Evolutionary conservation across 1,140 invertebrate species (phyloP).

Genomic region (Hesperophylax magnus): DNA sequence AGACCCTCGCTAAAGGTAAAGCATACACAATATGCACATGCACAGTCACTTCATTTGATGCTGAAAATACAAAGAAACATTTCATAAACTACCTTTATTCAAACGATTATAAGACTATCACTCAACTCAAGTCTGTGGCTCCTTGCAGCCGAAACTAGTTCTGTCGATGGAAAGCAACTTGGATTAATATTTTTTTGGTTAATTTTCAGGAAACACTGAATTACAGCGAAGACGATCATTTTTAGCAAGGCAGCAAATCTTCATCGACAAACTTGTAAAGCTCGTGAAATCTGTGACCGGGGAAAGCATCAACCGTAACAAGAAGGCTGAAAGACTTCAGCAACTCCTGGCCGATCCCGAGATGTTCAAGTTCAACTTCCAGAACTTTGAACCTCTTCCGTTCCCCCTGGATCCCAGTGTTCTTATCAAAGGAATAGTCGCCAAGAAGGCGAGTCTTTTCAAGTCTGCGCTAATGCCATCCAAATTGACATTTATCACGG

Average conservation of each 20-base stretch:
- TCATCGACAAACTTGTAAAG: conserved; percentile 92
- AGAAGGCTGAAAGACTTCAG: conserved; percentile 92
- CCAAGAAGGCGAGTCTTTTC: conserved; percentile 92
- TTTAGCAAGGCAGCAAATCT: conserved; percentile 87
- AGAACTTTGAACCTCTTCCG: conserved; percentile 92
- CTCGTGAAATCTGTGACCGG: conserved; percentile 93
- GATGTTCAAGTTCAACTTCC: conserved; percentile 90
- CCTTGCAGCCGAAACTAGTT: too few relatives aligned
- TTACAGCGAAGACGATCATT: conserved; percentile 80
- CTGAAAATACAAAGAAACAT: too few relatives aligned
- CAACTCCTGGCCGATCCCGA: conserved; percentile 86
- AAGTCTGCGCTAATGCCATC: conserved; percentile 99
- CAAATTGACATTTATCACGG: conserved; percentile 91
- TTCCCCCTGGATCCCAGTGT: conserved; percentile 95
- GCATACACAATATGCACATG: too few relatives aligned
- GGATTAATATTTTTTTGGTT: too few relatives aligned
- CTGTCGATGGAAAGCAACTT: too few relatives aligned
- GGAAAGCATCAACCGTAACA: conserved; percentile 92
- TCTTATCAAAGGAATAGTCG: conserved; percentile 90
- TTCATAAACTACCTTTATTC: too few relatives aligned
- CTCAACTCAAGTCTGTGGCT: too few relatives aligned
- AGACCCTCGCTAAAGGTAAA: conserved; percentile 74
- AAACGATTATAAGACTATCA: too few relatives aligned
- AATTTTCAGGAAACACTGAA: conserved; percentile 73
- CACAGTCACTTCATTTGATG: too few relatives aligned